Base-by-base conservation (phyloP, 2,797 vertebrate genomes). In the Manis javanica region DNA sequence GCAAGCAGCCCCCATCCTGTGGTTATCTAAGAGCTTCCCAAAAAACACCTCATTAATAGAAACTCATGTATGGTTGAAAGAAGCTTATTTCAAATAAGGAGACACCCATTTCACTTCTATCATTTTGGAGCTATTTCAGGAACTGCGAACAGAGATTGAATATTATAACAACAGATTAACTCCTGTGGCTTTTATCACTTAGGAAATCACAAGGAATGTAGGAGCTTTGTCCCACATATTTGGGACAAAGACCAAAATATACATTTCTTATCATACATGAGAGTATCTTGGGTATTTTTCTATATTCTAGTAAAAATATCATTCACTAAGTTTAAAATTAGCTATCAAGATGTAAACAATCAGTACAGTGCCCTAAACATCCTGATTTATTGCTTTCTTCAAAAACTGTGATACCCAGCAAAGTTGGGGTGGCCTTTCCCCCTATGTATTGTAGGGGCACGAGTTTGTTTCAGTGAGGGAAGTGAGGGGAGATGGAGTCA, bases 221-320 rank as follows among this genome's bases (percentile, higher is more conserved):
- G 37, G 78, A 26, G 24, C 19, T 74, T 0, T 57, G n/a, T 68
- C 31, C 39, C 34, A 34, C 34, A 34, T 34, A 34, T 34, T 34
- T 34, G 46, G 77, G 59, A 19, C 2, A 1, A 66, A 66, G 49
- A 39, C 31, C 34, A 88, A 88, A 61, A 79, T 29, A 64, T 16
- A 11, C 46, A 49, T 82, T 34, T 85, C 42, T 87, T 53, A 74
- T 94, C 74, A 64, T 89, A 83, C 83, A 89, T 57, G 68, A 89
- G 19, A 46, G 31, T 46, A 83, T 74, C 14, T 46, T 31, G 75
- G 15, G 10, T 21, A 55, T 68, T 81, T 87, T 83, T 90, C 14
- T 61, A 26, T 39, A 29, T 92, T 75, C 82, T 12, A 66, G 18
- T 78, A 78, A 91, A 85, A 74, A 68, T 59, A 78, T 39, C 39